Percentiles rank a stretch among this genome's conserved stretches.
These are phyloP conservation scores for Pollenia griseotomentosa DNA, from an alignment of 2,888 invertebrate species.

Conservation along the genomic window DNA sequence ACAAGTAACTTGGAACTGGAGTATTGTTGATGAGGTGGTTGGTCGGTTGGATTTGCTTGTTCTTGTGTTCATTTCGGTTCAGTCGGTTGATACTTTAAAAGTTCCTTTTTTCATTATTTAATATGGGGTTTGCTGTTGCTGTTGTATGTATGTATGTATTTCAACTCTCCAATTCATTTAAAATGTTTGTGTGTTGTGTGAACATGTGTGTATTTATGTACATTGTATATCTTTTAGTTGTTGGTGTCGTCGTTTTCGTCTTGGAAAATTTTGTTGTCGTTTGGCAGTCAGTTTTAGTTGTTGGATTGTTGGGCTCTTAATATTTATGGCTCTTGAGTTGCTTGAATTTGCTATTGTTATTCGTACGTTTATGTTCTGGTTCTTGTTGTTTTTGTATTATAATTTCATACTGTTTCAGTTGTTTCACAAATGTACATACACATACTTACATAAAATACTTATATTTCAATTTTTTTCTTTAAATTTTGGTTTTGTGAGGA, in stretches of 20 bases:
- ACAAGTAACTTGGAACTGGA: slow-evolving; percentile 65
- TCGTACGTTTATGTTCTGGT: slow-evolving; percentile 6
- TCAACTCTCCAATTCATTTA: slow-evolving; percentile 38
- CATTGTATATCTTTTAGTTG: slow-evolving; percentile 31
- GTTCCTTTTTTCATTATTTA: slow-evolving; percentile 56
- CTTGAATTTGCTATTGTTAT: slow-evolving; percentile 25
- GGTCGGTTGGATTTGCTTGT: slow-evolving; percentile 37
- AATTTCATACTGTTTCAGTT: slow-evolving; percentile 54
- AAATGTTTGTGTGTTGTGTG: slow-evolving; percentile 1
- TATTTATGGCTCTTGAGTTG: slow-evolving; percentile 65
- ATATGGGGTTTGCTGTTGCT: slow-evolving; percentile 39
- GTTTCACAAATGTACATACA: slow-evolving; percentile 25
- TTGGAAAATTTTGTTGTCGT: slow-evolving; percentile 59
- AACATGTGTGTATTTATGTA: slow-evolving; percentile 2
- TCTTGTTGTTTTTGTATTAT: slow-evolving; percentile 30
- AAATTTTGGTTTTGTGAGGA: slow-evolving; percentile 24
- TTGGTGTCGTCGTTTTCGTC: slow-evolving; percentile 63
- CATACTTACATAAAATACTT: slow-evolving; percentile 16
- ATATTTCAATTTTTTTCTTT: slow-evolving; percentile 8
- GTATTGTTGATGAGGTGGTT: slow-evolving; percentile 59
- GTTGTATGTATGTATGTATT: slow-evolving; percentile 27
- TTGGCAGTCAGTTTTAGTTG: slow-evolving; percentile 63
- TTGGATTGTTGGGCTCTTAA: slow-evolving; percentile 66
- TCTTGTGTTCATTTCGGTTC: slow-evolving; percentile 49
- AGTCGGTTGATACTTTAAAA: slow-evolving; percentile 51